phyloP scores from a whole-genome alignment of 2,888 invertebrate genomes.

The Ommatoiulus sabulosus region DNA sequence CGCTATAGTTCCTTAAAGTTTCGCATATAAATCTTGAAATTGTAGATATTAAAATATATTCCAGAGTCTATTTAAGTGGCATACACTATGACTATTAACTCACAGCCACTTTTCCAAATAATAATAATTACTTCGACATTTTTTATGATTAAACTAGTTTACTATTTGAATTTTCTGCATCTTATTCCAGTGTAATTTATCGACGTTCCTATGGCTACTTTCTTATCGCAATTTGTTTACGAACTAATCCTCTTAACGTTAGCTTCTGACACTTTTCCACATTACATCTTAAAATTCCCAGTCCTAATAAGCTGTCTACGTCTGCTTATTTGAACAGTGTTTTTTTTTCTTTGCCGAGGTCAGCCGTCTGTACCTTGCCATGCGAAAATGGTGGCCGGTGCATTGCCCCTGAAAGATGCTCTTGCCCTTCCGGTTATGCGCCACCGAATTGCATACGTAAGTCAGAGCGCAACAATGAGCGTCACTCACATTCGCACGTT shows the following conservation, averaged over 20 bases:
- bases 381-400: slow-evolving; percentile 59
- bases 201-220: too few relatives aligned
- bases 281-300: background rate
- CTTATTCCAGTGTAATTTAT: background rate
- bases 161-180: too few relatives aligned
- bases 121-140: too few relatives aligned
- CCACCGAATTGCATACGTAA: slow-evolving; percentile 57
- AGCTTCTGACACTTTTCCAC: slow-evolving; percentile 20
- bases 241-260: background rate
- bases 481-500: background rate
- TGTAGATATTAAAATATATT: too few relatives aligned
- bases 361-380: slow-evolving; percentile 53
- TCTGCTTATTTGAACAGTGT: background rate
- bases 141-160: too few relatives aligned
- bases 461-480: background rate
- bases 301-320: background rate
- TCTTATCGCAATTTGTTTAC: background rate
- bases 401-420: slow-evolving; percentile 56
- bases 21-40: too few relatives aligned
- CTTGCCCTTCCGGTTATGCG: slow-evolving; percentile 55
- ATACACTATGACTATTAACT: too few relatives aligned
- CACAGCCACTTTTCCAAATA: too few relatives aligned
- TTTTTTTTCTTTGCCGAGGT: background rate
- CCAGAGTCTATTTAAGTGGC: too few relatives aligned
- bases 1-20: too few relatives aligned